These are phyloP conservation scores for Turritopsis rubra DNA, from an alignment of 30 jellyfish, hydroid and myxozoan genomes.

Conservation along the genomic window DNA sequence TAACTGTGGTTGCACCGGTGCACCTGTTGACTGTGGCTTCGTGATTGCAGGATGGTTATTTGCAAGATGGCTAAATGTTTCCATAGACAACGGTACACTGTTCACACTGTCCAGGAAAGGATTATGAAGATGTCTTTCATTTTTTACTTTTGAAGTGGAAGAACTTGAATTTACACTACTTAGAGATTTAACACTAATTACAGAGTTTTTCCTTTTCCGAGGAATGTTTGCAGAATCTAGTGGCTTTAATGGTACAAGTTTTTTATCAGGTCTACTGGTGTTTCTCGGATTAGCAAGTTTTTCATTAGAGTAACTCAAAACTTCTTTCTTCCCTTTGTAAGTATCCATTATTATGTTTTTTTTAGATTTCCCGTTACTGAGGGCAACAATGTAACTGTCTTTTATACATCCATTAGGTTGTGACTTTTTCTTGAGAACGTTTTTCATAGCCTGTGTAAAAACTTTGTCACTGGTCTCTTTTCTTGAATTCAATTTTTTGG, in stretches of 20 bases:
- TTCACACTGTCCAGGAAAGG: background rate
- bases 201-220: background rate
- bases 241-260: background rate
- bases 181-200: background rate
- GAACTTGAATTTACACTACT: background rate
- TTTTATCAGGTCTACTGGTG: background rate
- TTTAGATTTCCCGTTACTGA: background rate
- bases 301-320: background rate
- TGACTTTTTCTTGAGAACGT: background rate
- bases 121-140: background rate
- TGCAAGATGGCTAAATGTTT: background rate
- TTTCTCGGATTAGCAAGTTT: background rate
- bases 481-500: background rate
- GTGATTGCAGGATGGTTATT: background rate
- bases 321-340: background rate
- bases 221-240: background rate
- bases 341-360: background rate
- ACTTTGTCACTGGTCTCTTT: background rate
- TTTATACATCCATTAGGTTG: background rate
- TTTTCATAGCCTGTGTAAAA: slow-evolving; percentile 7
- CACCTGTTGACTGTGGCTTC: no score
- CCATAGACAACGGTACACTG: background rate
- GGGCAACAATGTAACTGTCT: background rate
- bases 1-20: background rate
- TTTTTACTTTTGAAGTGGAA: background rate